These are phyloP conservation scores for Oreochromis aureus DNA, from an alignment of 2,113 vertebrate genomes.

Conservation along the genomic window DNA sequence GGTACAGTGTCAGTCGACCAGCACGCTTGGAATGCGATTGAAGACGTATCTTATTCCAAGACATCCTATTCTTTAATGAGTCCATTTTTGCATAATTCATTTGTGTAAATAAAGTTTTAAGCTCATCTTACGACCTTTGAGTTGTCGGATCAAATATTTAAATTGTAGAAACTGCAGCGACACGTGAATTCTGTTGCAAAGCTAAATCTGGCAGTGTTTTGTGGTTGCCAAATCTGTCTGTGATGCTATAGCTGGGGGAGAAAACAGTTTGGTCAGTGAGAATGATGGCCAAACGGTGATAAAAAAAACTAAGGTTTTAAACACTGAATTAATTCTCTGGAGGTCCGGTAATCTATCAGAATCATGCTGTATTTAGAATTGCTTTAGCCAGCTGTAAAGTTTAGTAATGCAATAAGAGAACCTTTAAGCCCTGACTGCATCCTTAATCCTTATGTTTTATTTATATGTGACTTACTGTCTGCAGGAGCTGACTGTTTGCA, in stretches of 20 bases:
- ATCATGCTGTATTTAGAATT: background rate
- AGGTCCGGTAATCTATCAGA: background rate
- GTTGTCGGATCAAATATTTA: background rate
- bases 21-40: background rate
- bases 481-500: constrained; percentile 32
- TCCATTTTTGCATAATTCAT: rapidly evolving
- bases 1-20: constrained; percentile 72
- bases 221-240: background rate
- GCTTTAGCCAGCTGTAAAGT: constrained; percentile 1
- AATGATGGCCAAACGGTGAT: background rate
- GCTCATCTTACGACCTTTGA: background rate
- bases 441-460: constrained; percentile 55
- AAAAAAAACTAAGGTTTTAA: background rate
- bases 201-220: background rate
- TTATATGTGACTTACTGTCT: constrained; percentile 37
- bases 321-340: background rate
- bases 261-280: background rate
- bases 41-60: background rate
- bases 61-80: background rate
- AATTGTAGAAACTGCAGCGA: background rate
- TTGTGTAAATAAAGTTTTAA: background rate
- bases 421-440: constrained; percentile 2
- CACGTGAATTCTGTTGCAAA: background rate
- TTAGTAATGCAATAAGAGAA: constrained; percentile 22
- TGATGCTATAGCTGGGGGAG: rapidly evolving